Percentiles rank a stretch among this genome's conserved stretches.
Conservation (phyloP, 2,113 vertebrate genomes). For the Neogale vison region DNA sequence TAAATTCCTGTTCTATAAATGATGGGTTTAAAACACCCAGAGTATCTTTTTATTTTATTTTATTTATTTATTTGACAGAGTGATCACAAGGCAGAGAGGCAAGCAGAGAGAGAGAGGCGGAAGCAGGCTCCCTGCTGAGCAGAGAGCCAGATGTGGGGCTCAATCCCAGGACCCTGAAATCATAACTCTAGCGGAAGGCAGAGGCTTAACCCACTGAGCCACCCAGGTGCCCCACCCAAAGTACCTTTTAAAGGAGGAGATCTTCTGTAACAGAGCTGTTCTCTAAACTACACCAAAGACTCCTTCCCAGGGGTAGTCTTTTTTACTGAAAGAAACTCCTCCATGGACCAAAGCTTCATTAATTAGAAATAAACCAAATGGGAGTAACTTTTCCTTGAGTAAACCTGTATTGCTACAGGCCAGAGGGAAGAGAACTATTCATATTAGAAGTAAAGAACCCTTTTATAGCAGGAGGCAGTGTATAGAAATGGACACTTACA, state of each 20-base stretch:
- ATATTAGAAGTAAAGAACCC: background rate
- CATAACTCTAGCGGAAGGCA: too few species aligned
- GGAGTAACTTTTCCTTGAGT: background rate
- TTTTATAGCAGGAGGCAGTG: background rate
- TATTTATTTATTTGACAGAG: too few species aligned
- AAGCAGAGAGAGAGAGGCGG: too few species aligned
- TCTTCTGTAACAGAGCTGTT: background rate
- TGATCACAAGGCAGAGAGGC: too few species aligned
- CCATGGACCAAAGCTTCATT: background rate
- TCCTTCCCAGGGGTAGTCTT: background rate
- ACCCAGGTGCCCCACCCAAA: background rate
- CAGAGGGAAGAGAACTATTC: background rate
- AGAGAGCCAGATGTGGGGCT: too few species aligned
- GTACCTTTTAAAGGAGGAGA: background rate
- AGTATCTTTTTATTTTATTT: background rate
- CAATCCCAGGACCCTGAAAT: too few species aligned
- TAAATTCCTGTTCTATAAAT: background rate
- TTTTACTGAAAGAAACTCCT: background rate
- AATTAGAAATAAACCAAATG: background rate
- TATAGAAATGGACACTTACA: background rate
- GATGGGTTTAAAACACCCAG: background rate
- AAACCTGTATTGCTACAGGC: background rate
- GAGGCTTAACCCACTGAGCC: too few species aligned
- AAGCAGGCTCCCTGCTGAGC: too few species aligned
- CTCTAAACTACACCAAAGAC: background rate